Percentiles rank a stretch among this genome's conserved stretches.
Conservation (phyloP, 30 jellyfish, hydroid and myxozoan species). For the Catostylus mosaicus region DNA sequence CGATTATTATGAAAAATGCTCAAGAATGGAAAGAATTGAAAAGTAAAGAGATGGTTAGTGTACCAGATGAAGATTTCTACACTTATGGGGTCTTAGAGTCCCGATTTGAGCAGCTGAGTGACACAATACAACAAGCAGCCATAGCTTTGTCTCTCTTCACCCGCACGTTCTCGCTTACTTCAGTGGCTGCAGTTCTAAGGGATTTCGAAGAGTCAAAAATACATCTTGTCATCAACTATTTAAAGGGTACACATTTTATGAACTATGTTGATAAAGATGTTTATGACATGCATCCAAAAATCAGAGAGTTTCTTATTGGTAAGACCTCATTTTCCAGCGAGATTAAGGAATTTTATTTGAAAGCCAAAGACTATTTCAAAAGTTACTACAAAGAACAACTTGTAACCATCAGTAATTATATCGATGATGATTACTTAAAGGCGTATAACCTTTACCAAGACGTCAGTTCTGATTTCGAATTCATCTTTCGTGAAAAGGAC, state of each 20-base stretch:
- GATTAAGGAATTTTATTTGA: conserved; percentile 4
- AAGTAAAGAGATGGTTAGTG: background rate
- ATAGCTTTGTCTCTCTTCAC: conserved; percentile 54
- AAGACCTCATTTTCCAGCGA: background rate
- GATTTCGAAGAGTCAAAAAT: background rate
- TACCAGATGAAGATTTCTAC: conserved; percentile 26
- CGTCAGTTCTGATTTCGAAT: conserved; percentile 37
- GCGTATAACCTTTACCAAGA: conserved; percentile 18
- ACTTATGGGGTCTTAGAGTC: conserved; percentile 47
- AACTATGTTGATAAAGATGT: background rate
- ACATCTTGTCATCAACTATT: conserved; percentile 8
- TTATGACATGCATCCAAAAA: conserved; percentile 64
- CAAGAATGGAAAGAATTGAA: conserved; percentile 23
- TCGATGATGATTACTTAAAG: conserved; percentile 32
- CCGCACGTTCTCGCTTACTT: conserved; percentile 22
- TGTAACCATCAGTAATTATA: background rate
- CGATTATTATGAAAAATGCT: conserved; percentile 18
- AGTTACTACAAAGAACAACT: conserved; percentile 27
- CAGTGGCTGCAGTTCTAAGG: conserved; percentile 21
- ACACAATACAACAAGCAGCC: conserved; percentile 43
- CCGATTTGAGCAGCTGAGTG: conserved; percentile 41
- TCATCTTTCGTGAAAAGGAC: conserved; percentile 10
- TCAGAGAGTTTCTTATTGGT: conserved; percentile 43
- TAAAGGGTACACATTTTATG: conserved; percentile 23
- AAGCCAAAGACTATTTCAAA: conserved; percentile 19